Evolutionary conservation across 2,888 invertebrate genomes (phyloP), one percentile per base, ranked within the genome.

Genomic region (Uloborus plumipes): DNA sequence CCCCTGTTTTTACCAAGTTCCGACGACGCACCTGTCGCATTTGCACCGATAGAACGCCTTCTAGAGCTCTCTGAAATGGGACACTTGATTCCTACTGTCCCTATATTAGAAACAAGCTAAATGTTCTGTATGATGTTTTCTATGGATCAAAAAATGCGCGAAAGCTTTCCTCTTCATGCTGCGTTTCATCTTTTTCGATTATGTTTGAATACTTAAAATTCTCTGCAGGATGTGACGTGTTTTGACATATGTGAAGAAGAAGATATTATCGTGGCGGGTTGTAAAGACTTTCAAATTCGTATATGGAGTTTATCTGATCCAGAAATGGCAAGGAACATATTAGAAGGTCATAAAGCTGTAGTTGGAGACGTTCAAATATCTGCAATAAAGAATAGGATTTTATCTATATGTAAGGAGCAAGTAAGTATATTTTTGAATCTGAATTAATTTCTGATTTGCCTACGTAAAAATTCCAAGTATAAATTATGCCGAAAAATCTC

Each of bases 381-480:
- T 47, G 14, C 53, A 20, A 7, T 14, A 15, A 61, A 16, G 55
- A 31, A 61, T 1, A 16, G 6, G 18, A 4, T 80, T 9, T 9
- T 73, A 15, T 80, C 79, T 13, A 26, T 67, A 16, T 80, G 79
- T 18, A 80, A 62, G 22, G 79, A 80, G 73, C 61, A 59, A 11
- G 79, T 80, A 31, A 69, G 73, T 72, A 50, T 49, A 31, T 39
- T 6, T 26, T 26, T 2, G 2, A 26, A 4, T 26, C 26, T 26
- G 4, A 26, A 26, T 3, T 26, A 3, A 26, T 26, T 2, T 26
- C 2, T 26, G 26, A 26, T 26, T 26, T 26, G 4, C 26, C 26
- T 2, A 26, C 2, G 4, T 26, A 26, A 26, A 26, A 26, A 26
- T 26, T 26, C 26, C 4, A 26, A 26, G 2, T n/a, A n/a, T n/a